Conservation (phyloP, 2,113 vertebrate species). For the Bujurquina vittata region DNA sequence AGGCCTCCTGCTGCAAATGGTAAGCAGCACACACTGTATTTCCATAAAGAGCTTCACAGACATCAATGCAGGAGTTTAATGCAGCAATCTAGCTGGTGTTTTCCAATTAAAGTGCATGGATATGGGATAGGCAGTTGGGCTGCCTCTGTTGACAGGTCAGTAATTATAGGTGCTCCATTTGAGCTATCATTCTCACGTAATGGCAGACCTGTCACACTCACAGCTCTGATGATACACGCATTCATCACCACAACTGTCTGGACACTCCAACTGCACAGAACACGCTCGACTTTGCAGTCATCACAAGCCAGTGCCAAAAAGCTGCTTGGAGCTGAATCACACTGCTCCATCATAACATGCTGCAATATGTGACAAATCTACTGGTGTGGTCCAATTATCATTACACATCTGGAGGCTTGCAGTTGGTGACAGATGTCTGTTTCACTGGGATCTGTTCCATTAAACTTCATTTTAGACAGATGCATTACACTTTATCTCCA, state of each 20-base stretch:
- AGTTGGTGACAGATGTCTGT: slow-evolving; percentile 13
- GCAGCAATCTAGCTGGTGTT: slow-evolving; percentile 58
- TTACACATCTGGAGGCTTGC: slow-evolving; percentile 24
- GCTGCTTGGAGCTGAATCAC: not conserved
- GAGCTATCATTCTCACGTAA: slow-evolving; percentile 68
- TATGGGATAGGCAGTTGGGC: slow-evolving; percentile 23
- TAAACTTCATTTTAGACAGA: slow-evolving; percentile 15
- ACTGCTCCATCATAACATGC: not conserved
- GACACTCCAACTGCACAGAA: slow-evolving; percentile 21
- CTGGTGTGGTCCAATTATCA: slow-evolving; percentile 22
- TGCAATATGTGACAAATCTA: slow-evolving; percentile 9
- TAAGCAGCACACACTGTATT: slow-evolving; percentile 31
- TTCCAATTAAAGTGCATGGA: slow-evolving; percentile 60
- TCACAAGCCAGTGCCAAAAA: not conserved
- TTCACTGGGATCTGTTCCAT: not conserved
- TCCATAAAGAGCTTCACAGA: slow-evolving; percentile 22
- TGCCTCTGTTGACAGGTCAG: slow-evolving; percentile 58
- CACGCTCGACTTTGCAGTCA: not conserved
- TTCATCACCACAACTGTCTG: slow-evolving; percentile 58
- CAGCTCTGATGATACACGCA: slow-evolving; percentile 56
- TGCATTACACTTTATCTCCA: slow-evolving; percentile 10
- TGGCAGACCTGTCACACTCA: slow-evolving; percentile 64
- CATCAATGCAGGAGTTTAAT: slow-evolving; percentile 49
- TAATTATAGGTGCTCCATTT: slow-evolving; percentile 74
- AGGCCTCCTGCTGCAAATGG: not conserved